These are phyloP conservation scores for Podarcis siculus DNA, from an alignment of 2,797 vertebrate species.

Conservation along the genomic window DNA sequence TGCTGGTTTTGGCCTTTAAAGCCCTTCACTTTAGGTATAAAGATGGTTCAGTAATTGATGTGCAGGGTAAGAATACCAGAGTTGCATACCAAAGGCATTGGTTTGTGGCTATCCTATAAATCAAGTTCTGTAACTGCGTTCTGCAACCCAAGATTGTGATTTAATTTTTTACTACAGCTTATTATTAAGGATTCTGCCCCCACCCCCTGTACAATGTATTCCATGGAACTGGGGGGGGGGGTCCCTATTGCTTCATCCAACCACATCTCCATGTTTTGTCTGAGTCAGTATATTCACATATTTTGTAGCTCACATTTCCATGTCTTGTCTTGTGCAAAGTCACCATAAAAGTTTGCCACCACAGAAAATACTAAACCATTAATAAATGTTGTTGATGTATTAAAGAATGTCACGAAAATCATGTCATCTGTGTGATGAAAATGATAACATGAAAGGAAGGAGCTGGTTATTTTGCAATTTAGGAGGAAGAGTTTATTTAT, in stretches of 20 bases:
- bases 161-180: not conserved
- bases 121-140: not conserved
- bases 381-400: not conserved
- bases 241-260: not conserved
- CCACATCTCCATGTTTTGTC: not conserved
- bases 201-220: not conserved
- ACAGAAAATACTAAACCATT: not conserved
- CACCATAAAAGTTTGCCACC: not conserved
- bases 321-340: not conserved
- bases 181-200: not conserved
- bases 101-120: not conserved
- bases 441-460: not conserved
- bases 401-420: not conserved
- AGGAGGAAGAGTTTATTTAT: not conserved
- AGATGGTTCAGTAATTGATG: not conserved
- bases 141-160: not conserved
- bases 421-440: not conserved
- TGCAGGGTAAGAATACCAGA: not conserved
- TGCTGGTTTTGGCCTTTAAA: too few species aligned
- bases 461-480: not conserved
- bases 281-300: not conserved
- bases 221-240: not conserved
- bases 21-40: too few species aligned
- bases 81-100: not conserved
- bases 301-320: not conserved